Conservation (phyloP, 2,113 vertebrate genomes). For the Corvus hawaiiensis region DNA sequence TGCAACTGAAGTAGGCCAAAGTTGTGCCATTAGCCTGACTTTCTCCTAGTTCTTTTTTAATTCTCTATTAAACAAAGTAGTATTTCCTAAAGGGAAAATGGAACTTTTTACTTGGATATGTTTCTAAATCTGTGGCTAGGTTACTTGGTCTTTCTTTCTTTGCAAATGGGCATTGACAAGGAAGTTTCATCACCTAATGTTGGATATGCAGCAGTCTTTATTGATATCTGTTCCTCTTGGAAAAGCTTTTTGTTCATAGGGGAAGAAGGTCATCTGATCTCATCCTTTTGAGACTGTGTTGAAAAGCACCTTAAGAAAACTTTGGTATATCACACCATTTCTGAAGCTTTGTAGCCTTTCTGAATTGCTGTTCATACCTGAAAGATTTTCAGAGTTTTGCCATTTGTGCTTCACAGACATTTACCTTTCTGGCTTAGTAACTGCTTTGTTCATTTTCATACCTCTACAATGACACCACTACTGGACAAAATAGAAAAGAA, state of each 20-base stretch:
- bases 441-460: background rate
- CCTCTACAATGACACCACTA: background rate
- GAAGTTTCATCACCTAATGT: background rate
- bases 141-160: background rate
- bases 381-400: background rate
- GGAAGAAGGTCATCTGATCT: background rate
- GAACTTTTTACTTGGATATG: background rate
- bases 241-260: background rate
- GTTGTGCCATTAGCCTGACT: background rate
- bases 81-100: background rate
- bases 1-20: background rate
- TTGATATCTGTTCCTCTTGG: background rate
- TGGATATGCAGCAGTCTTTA: background rate
- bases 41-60: background rate
- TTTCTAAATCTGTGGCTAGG: background rate
- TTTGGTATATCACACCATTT: background rate
- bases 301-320: background rate
- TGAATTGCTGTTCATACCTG: background rate
- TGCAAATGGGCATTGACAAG: background rate
- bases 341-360: background rate
- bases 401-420: background rate
- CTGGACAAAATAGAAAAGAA: background rate
- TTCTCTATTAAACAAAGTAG: background rate
- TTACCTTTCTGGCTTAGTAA: background rate
- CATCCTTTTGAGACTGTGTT: background rate